Evolutionary conservation across 2,113 vertebrate genomes (phyloP).

Genomic region (Pangasianodon hypophthalmus): DNA sequence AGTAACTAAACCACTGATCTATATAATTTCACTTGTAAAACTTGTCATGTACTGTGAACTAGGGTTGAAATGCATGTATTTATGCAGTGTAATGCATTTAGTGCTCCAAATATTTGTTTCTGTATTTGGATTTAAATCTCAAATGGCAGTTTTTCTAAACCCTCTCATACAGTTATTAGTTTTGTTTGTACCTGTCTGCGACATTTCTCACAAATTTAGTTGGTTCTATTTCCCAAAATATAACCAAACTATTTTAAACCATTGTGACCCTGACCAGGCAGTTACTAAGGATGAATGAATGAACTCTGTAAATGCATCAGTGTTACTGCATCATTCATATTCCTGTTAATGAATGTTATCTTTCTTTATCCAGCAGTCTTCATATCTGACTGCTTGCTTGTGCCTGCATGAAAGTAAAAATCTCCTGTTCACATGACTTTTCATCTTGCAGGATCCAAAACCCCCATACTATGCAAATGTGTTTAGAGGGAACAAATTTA

Average conservation of each 20-base stretch:
- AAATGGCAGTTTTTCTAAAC: background rate
- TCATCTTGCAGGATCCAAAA: background rate
- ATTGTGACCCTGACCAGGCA: too few species aligned
- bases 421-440: background rate
- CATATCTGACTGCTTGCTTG: background rate
- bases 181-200: too few species aligned
- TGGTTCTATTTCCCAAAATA: too few species aligned
- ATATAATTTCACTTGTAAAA: too few species aligned
- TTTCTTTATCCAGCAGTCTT: background rate
- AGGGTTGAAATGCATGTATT: too few species aligned
- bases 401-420: too few species aligned
- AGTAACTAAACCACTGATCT: too few species aligned
- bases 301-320: background rate
- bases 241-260: too few species aligned
- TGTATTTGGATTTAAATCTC: background rate
- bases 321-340: background rate
- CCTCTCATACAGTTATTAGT: too few species aligned
- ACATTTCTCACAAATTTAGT: too few species aligned
- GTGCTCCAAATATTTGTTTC: background rate
- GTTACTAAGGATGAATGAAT: background rate
- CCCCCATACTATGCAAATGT: background rate
- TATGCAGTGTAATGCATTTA: background rate
- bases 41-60: too few species aligned
- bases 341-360: background rate
- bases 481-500: background rate